A percentile compares a stretch with the other conserved stretches of the same genome.
Evolutionary conservation across 1,140 invertebrate genomes (phyloP).

Genomic region (Meloidogyne hapla): DNA sequence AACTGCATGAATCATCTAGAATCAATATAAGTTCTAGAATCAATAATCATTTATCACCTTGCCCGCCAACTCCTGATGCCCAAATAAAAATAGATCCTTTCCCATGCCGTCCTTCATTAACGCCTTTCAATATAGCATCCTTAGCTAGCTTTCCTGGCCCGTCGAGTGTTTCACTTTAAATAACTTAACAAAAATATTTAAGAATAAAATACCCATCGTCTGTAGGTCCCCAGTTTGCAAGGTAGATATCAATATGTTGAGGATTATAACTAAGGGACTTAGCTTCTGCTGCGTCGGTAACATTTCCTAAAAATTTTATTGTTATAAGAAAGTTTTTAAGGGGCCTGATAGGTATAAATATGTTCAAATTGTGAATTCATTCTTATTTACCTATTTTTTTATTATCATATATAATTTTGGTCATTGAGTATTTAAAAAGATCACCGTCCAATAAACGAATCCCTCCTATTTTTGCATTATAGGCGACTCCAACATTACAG

Average conservation of each 20-base stretch:
- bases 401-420: too few species aligned
- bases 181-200: too few species aligned
- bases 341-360: too few species aligned
- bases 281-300: conserved; percentile 85
- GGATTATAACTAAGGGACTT: conserved; percentile 86
- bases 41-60: conserved; percentile 58
- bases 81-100: conserved; percentile 97
- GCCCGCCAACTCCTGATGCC: conserved; percentile 95
- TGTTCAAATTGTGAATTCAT: too few species aligned
- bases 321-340: conserved; percentile 62
- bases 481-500: conserved; percentile 95
- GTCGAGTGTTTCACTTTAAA: conserved; percentile 76
- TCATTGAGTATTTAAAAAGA: too few species aligned
- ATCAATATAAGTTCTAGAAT: neutral
- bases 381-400: too few species aligned
- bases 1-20: conserved; percentile 84
- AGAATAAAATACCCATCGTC: conserved; percentile 78
- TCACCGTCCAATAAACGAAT: conserved; percentile 81
- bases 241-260: conserved; percentile 96
- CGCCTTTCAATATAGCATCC: conserved; percentile 90
- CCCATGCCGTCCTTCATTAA: conserved; percentile 82
- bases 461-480: conserved; percentile 86
- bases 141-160: conserved; percentile 92
- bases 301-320: neutral
- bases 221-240: conserved; percentile 94